Conservation (phyloP, 92 coral and sea anemone genomes). For the Siderastrea radians region DNA sequence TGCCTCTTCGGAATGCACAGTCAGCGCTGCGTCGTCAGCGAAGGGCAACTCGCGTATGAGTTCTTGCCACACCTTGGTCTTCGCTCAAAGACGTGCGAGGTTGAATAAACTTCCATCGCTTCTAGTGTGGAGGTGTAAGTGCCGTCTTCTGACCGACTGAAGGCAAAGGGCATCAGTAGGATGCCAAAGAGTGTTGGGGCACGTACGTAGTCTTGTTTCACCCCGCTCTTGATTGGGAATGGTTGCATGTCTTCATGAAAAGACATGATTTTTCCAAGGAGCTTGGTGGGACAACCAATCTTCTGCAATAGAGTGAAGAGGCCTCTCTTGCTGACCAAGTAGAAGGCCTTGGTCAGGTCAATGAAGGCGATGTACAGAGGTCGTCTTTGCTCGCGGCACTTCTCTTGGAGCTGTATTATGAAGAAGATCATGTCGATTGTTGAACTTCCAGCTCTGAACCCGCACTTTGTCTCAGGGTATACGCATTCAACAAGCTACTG, state of each 20-base stretch:
- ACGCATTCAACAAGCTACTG: slow-evolving; percentile 24
- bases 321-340: slow-evolving; percentile 51
- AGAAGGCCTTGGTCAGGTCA: slow-evolving; percentile 60
- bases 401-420: slow-evolving; percentile 59
- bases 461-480: slow-evolving; percentile 45
- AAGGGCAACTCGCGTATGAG: slow-evolving; percentile 9
- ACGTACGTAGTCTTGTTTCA: slow-evolving; percentile 55
- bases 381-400: slow-evolving; percentile 35
- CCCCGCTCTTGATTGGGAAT: slow-evolving; percentile 20
- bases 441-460: slow-evolving; percentile 49
- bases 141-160: slow-evolving; percentile 14
- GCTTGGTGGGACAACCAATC: slow-evolving; percentile 54
- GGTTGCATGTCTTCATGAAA: slow-evolving; percentile 42
- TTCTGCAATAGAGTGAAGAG: slow-evolving; percentile 39
- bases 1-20: neutral
- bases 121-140: neutral
- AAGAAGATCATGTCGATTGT: slow-evolving; percentile 55
- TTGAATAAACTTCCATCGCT: neutral
- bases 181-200: slow-evolving; percentile 72
- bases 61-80: neutral
- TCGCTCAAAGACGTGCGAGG: slow-evolving; percentile 4
- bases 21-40: neutral
- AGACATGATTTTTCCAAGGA: slow-evolving; percentile 32
- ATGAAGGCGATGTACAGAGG: slow-evolving; percentile 50
- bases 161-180: slow-evolving; percentile 39